Percentiles rank a stretch among this genome's conserved stretches.
phyloP scores from a whole-genome alignment of 2,797 vertebrate genomes.

The Mus spretus region DNA sequence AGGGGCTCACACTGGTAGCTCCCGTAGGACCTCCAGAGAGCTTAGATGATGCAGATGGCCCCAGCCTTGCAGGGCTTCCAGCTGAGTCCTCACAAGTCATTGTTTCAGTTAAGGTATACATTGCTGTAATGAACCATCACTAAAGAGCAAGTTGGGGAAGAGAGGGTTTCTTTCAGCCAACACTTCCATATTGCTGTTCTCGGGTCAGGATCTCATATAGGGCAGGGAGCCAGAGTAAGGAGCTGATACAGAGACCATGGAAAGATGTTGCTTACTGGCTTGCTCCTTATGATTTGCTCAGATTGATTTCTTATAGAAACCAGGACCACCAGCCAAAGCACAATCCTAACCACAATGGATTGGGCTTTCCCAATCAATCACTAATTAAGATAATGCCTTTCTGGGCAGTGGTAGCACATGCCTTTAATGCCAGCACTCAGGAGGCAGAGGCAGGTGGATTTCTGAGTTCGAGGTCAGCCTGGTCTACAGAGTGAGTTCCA shows the following conservation, averaged over 20 bases:
- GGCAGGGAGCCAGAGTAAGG: background rate
- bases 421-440: too few species aligned
- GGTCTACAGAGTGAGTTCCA: too few species aligned
- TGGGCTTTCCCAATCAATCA: background rate
- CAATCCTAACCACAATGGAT: background rate
- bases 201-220: background rate
- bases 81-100: background rate
- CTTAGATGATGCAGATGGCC: too few species aligned
- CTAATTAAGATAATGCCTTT: background rate
- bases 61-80: too few species aligned
- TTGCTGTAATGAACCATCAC: background rate
- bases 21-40: background rate
- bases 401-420: too few species aligned
- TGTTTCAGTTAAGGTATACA: background rate
- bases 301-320: background rate
- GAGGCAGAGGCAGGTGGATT: too few species aligned
- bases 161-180: background rate
- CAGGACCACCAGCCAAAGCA: background rate
- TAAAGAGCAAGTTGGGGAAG: background rate
- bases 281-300: background rate
- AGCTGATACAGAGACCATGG: too few species aligned
- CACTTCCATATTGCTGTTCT: background rate
- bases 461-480: too few species aligned
- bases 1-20: background rate
- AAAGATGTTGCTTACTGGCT: background rate